phyloP scores from a whole-genome alignment of 2,113 vertebrate species.

The Phalacrocorax carbo region DNA sequence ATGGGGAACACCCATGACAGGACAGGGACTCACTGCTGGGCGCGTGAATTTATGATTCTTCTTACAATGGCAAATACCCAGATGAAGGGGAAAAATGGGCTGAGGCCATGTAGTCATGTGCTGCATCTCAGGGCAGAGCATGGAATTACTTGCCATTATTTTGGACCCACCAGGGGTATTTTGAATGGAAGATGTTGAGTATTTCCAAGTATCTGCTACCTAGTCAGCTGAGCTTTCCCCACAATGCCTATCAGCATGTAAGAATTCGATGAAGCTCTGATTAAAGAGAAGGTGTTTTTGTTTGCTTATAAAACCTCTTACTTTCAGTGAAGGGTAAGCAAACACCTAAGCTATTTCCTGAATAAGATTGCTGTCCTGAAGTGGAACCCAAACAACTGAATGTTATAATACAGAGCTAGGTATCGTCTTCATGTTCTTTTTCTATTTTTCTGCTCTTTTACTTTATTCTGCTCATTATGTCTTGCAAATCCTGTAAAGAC shows the following conservation, averaged over 20 bases:
- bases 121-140: not conserved
- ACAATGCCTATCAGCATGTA: not conserved
- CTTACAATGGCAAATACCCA: not conserved
- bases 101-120: not conserved
- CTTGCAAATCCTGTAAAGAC: not conserved
- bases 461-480: not conserved
- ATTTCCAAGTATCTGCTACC: not conserved
- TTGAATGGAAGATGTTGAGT: not conserved
- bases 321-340: not conserved
- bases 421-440: not conserved
- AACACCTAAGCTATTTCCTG: not conserved
- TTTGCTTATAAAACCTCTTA: not conserved
- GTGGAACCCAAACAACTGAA: not conserved
- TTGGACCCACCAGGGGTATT: not conserved
- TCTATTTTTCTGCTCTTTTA: not conserved
- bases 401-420: not conserved
- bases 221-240: not conserved
- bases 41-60: fast-evolving
- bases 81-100: not conserved
- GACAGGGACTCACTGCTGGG: not conserved
- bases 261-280: not conserved
- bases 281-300: not conserved
- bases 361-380: not conserved
- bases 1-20: not conserved
- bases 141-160: not conserved